Percentiles rank a stretch among this genome's conserved stretches.
These are phyloP conservation scores for Drosophila mayri DNA, from an alignment of 1,140 invertebrate species.

Conservation along the genomic window DNA sequence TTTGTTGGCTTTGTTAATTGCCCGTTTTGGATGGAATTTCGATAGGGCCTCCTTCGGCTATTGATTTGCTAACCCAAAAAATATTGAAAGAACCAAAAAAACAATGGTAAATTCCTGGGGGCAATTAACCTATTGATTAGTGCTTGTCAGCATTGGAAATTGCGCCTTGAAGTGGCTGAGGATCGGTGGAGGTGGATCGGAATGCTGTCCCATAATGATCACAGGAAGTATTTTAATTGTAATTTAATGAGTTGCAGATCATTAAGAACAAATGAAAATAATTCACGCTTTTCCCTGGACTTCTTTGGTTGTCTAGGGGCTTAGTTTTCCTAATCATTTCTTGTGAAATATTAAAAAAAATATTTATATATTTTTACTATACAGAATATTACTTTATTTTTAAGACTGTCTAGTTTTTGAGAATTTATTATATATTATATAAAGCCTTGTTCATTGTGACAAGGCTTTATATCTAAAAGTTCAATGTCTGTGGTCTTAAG, in stretches of 20 bases:
- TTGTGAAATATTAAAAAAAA: not conserved
- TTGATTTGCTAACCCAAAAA: slow-evolving; percentile 52
- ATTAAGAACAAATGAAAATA: slow-evolving; percentile 11
- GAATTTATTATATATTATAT: too few relatives aligned
- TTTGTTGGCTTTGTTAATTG: slow-evolving; percentile 81
- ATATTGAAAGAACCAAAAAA: slow-evolving; percentile 19
- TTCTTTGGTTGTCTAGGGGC: not conserved
- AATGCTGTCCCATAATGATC: slow-evolving; percentile 32
- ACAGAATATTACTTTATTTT: not conserved
- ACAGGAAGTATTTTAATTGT: slow-evolving; percentile 43
- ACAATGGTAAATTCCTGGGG: slow-evolving; percentile 26
- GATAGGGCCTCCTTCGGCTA: slow-evolving; percentile 33
- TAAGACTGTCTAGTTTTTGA: too few relatives aligned
- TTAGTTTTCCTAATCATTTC: not conserved
- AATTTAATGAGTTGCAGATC: slow-evolving; percentile 13
- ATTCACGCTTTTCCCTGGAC: not conserved
- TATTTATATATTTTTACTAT: not conserved
- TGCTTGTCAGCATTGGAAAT: slow-evolving; percentile 69
- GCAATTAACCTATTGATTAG: slow-evolving; percentile 69
- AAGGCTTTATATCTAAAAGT: too few relatives aligned
- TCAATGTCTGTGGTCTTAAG: too few relatives aligned
- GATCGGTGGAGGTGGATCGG: slow-evolving; percentile 5
- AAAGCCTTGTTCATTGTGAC: too few relatives aligned
- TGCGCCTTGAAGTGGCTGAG: slow-evolving; percentile 18
- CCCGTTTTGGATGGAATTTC: slow-evolving; percentile 65